These are phyloP conservation scores for Zaprionus ghesquierei DNA, from an alignment of 1,140 invertebrate species.

Conservation along the genomic window DNA sequence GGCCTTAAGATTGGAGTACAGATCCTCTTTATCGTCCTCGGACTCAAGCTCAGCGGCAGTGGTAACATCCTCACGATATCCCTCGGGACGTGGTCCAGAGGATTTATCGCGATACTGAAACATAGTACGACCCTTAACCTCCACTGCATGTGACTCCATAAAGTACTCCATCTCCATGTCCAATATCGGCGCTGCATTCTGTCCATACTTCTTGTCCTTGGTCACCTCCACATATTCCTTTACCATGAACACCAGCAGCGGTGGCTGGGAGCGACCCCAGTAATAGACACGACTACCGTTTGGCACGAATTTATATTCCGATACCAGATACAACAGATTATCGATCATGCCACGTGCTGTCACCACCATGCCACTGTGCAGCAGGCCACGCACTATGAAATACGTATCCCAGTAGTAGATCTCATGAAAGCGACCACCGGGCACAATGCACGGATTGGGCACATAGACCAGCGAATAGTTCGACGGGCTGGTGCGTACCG, in stretches of 20 bases:
- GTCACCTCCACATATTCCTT: conserved; percentile 89
- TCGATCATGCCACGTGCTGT: conserved; percentile 92
- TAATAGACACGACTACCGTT: conserved; percentile 96
- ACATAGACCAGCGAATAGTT: conserved; percentile 94
- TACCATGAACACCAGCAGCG: conserved; percentile 93
- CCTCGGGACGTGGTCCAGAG: conserved; percentile 93
- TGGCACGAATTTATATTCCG: conserved; percentile 91
- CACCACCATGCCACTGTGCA: conserved; percentile 90
- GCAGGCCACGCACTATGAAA: conserved; percentile 94
- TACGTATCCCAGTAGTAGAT: conserved; percentile 98
- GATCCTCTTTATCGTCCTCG: conserved; percentile 86
- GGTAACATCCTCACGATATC: conserved; percentile 90
- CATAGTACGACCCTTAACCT: conserved; percentile 87
- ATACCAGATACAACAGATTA: conserved; percentile 90
- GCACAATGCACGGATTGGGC: conserved; percentile 94
- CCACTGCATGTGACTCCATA: conserved; percentile 87
- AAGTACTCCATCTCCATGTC: conserved; percentile 92
- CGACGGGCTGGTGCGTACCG: conserved; percentile 88
- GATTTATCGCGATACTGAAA: conserved; percentile 89
- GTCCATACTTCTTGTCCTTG: conserved; percentile 88
- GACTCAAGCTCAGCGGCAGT: conserved; percentile 84
- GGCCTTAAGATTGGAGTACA: conserved; percentile 92
- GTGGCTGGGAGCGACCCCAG: conserved; percentile 91
- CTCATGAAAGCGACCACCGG: conserved; percentile 94
- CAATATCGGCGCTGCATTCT: conserved; percentile 87